phyloP scores from a whole-genome alignment of 1,140 invertebrate genomes.

The Samia ricini region DNA sequence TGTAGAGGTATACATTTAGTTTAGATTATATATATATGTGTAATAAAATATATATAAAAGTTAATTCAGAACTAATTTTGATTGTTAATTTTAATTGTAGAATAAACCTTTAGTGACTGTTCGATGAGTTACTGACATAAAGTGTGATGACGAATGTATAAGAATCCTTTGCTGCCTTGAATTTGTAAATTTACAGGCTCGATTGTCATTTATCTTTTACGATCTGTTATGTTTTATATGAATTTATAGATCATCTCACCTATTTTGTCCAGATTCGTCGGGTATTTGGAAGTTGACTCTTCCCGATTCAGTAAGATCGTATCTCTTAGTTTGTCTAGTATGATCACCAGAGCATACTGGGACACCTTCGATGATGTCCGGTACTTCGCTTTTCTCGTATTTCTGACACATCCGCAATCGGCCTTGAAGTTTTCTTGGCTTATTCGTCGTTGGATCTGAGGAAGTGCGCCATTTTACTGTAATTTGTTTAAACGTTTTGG shows the following conservation, averaged over 20 bases:
- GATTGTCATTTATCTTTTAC: background rate
- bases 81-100: background rate
- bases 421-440: slow-evolving; percentile 58
- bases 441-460: slow-evolving; percentile 67
- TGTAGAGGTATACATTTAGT: background rate
- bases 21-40: background rate
- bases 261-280: slow-evolving; percentile 47
- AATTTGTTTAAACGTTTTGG: background rate
- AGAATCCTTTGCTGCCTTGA: too few species aligned
- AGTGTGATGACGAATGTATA: too few species aligned
- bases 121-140: too few species aligned
- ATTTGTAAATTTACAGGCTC: too few species aligned
- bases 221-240: background rate
- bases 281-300: slow-evolving; percentile 57
- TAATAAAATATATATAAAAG: background rate
- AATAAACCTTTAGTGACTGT: background rate
- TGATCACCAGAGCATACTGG: slow-evolving; percentile 69
- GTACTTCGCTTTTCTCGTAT: slow-evolving; percentile 73
- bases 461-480: background rate
- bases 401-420: slow-evolving; percentile 60
- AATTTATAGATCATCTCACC: slow-evolving; percentile 32
- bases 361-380: slow-evolving; percentile 75
- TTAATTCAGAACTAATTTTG: background rate
- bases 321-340: slow-evolving; percentile 32
- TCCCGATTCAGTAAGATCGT: slow-evolving; percentile 17